A percentile compares a stretch with the other conserved stretches of the same genome.
Conservation (phyloP, 1,140 invertebrate genomes). For the Drosophila arawakana region DNA sequence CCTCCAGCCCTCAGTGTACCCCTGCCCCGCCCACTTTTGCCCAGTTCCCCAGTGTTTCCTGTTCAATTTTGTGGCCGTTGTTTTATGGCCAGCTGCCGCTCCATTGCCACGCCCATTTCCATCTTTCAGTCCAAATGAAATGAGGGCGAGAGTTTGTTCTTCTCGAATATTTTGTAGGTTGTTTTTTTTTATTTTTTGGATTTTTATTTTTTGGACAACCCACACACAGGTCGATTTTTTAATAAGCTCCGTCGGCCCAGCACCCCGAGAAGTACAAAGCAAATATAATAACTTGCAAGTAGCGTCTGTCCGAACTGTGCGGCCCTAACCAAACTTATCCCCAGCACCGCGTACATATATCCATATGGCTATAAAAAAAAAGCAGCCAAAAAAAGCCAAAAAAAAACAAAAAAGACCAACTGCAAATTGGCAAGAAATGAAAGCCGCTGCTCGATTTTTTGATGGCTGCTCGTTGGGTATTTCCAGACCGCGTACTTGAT, state of each 20-base stretch:
- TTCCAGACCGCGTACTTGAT: neutral
- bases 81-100: constrained; percentile 62
- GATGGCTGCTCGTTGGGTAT: constrained; percentile 4
- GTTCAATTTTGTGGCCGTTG: constrained; percentile 77
- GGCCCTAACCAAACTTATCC: neutral
- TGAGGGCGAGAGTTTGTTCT: constrained; percentile 5
- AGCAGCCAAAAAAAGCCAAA: constrained; percentile 1
- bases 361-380: constrained; percentile 10
- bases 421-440: constrained; percentile 46
- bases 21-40: neutral
- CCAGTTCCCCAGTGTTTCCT: neutral
- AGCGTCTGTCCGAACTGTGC: constrained; percentile 50
- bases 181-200: constrained; percentile 10
- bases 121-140: neutral
- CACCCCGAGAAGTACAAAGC: constrained; percentile 72
- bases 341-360: constrained; percentile 3
- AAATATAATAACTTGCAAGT: constrained; percentile 83
- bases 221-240: constrained; percentile 67
- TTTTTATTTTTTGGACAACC: constrained; percentile 50
- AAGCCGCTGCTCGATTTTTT: constrained; percentile 42
- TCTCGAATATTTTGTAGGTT: constrained; percentile 29
- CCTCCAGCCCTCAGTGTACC: neutral
- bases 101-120: neutral
- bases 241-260: constrained; percentile 64
- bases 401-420: constrained; percentile 31